Conservation (phyloP, 2,797 vertebrate genomes). For the Spheniscus humboldti region DNA sequence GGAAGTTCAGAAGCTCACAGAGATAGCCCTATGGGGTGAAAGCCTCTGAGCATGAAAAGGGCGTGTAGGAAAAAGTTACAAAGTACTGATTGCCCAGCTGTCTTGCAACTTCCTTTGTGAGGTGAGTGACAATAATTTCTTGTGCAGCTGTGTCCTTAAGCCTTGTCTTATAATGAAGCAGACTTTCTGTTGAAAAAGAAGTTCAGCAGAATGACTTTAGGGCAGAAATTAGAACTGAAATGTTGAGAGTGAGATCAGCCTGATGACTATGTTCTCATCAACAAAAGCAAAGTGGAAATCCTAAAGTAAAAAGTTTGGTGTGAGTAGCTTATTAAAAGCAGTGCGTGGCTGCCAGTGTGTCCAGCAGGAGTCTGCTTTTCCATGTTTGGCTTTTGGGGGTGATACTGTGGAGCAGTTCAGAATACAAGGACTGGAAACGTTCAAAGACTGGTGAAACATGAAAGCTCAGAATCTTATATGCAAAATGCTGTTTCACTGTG, state of each 20-base stretch:
- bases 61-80: rapidly evolving
- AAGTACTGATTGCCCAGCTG: neutral
- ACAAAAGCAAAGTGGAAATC: neutral
- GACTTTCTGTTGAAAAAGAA: neutral
- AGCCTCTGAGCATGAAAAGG: neutral
- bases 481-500: neutral
- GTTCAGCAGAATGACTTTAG: neutral
- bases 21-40: neutral
- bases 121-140: neutral
- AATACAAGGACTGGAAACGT: neutral
- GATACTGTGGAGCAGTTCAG: neutral
- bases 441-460: neutral
- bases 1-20: neutral
- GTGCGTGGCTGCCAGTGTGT: neutral
- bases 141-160: neutral
- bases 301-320: neutral
- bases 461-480: neutral
- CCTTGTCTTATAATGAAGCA: neutral
- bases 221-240: neutral
- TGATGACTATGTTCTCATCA: neutral
- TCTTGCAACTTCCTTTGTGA: neutral
- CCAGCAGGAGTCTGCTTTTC: neutral
- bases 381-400: neutral
- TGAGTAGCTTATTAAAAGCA: neutral
- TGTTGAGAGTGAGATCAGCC: neutral